Evolutionary conservation across 1,140 invertebrate species (phyloP).

Genomic region (Apis mellifera): DNA sequence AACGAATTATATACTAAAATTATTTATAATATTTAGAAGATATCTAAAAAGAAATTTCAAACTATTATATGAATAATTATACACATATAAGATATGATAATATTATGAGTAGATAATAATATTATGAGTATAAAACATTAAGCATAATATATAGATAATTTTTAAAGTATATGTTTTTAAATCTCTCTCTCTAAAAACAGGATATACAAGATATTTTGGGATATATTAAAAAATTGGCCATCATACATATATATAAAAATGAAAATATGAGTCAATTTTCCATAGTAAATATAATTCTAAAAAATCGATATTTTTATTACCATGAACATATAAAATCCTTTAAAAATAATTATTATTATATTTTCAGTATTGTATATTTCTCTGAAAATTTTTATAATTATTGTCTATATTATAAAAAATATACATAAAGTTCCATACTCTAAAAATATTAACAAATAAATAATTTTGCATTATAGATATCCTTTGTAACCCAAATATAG

Average conservation of each 20-base stretch:
- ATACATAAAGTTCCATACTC: slow-evolving; percentile 53
- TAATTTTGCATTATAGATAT: slow-evolving; percentile 8
- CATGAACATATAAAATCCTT: slow-evolving; percentile 24
- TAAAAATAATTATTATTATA: slow-evolving; percentile 42
- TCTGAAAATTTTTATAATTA: slow-evolving; percentile 30
- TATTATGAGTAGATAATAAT: slow-evolving; percentile 3
- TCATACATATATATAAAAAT: slow-evolving; percentile 10
- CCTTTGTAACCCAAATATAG: neutral
- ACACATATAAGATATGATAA: slow-evolving; percentile 4
- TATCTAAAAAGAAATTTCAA: slow-evolving; percentile 5
- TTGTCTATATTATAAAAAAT: slow-evolving; percentile 8
- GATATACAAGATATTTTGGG: slow-evolving; percentile 40
- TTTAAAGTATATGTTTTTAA: slow-evolving; percentile 43
- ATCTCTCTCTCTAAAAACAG: neutral
- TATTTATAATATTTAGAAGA: slow-evolving; percentile 30
- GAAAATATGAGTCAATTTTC: slow-evolving; percentile 40
- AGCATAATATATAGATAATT: slow-evolving; percentile 39
- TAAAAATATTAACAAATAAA: slow-evolving; percentile 25
- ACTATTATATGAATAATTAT: slow-evolving; percentile 26
- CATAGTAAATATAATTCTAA: slow-evolving; percentile 42
- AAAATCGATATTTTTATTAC: slow-evolving; percentile 41
- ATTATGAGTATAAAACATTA: slow-evolving; percentile 5
- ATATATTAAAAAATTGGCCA: slow-evolving; percentile 25
- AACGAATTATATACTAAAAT: slow-evolving; percentile 31
- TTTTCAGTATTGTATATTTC: slow-evolving; percentile 37